Conservation (phyloP, 2,113 vertebrate species). For the Agapornis roseicollis region DNA sequence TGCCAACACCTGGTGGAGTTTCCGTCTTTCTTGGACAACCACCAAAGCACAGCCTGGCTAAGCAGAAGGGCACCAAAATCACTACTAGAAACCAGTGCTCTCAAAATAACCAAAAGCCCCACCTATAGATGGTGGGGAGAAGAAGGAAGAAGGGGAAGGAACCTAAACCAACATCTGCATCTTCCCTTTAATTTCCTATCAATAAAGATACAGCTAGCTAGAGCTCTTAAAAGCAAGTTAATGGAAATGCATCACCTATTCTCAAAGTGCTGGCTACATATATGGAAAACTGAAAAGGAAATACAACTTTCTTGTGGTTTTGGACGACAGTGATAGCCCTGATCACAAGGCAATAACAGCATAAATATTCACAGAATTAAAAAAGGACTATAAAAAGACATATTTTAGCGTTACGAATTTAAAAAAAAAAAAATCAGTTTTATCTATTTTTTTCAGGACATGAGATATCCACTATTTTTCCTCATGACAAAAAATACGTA, state of each 20-base stretch:
- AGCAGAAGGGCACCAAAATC: not conserved
- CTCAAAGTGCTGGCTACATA: not conserved
- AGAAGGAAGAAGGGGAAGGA: not conserved
- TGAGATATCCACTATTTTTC: not conserved
- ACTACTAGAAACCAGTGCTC: not conserved
- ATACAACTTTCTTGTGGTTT: not conserved
- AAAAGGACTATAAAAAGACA: not conserved
- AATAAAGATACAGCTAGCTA: not conserved
- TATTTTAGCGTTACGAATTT: not conserved
- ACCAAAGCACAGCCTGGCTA: not conserved
- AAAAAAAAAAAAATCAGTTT: not conserved
- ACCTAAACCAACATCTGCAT: not conserved
- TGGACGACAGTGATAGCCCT: not conserved
- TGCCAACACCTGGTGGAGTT: not conserved
- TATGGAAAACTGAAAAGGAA: not conserved
- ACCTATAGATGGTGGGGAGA: not conserved
- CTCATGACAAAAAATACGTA: not conserved
- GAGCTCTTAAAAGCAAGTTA: not conserved
- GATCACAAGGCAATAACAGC: not conserved
- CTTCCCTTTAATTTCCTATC: not conserved
- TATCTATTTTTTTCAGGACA: not conserved
- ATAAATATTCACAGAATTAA: not conserved
- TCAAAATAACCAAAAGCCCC: not conserved
- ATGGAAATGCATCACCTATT: not conserved
- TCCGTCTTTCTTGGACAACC: not conserved